phyloP scores from a whole-genome alignment of 2,888 invertebrate genomes.

The Melanargia galathea region DNA sequence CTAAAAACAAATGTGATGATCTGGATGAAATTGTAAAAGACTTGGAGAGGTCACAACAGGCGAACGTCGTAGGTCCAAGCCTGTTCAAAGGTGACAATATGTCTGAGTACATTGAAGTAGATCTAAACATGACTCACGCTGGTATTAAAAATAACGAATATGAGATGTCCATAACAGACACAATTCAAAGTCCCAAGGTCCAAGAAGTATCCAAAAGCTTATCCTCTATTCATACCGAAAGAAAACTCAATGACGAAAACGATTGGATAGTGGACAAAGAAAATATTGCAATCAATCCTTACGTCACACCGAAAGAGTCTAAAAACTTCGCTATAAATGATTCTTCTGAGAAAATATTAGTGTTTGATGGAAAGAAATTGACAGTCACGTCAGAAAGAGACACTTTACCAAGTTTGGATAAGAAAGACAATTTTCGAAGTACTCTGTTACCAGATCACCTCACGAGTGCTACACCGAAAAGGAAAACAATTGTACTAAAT shows the following conservation, averaged over 20 bases:
- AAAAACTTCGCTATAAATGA: conserved; percentile 62
- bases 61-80: conserved; percentile 48
- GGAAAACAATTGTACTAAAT: conserved; percentile 64
- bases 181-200: conserved; percentile 60
- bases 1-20: conserved; percentile 54
- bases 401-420: conserved; percentile 36
- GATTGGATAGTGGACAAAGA: conserved; percentile 70
- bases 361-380: conserved; percentile 69
- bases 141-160: conserved; percentile 51
- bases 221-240: conserved; percentile 42
- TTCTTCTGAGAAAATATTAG: conserved; percentile 59
- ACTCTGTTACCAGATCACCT: conserved; percentile 42
- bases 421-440: conserved; percentile 44
- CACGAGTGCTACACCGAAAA: conserved; percentile 45
- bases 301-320: conserved; percentile 55
- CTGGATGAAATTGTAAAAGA: conserved; percentile 67
- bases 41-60: conserved; percentile 46
- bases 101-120: conserved; percentile 68
- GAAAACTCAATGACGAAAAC: conserved; percentile 43
- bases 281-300: conserved; percentile 68
- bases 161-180: conserved; percentile 74
- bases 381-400: conserved; percentile 53
- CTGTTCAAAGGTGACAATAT: conserved; percentile 50
- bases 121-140: conserved; percentile 62
- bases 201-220: conserved; percentile 53